These are phyloP conservation scores for Bombyx huttoni DNA, from an alignment of 2,888 invertebrate species.

Conservation along the genomic window DNA sequence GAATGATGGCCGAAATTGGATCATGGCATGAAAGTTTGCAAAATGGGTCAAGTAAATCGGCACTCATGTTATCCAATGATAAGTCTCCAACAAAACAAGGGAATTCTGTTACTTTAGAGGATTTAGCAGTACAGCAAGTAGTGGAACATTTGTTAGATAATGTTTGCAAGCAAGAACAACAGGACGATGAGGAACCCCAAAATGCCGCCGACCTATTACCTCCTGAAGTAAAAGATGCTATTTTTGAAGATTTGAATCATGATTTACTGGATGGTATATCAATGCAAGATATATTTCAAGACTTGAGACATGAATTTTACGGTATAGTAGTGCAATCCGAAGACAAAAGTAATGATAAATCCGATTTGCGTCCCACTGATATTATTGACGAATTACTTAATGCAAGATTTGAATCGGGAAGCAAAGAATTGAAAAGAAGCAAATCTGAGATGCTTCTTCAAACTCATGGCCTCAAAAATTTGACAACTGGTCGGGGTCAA, in stretches of 20 bases:
- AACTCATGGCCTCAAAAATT: conserved; percentile 58
- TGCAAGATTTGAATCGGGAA: conserved; percentile 58
- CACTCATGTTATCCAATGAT: conserved; percentile 53
- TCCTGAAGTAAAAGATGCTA: conserved; percentile 89
- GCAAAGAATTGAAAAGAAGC: conserved; percentile 74
- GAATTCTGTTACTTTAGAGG: conserved; percentile 59
- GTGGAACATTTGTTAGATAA: conserved; percentile 72
- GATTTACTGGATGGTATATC: conserved; percentile 87
- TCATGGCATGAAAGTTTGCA: conserved; percentile 74
- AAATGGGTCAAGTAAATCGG: conserved; percentile 42
- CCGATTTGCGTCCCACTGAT: conserved; percentile 67
- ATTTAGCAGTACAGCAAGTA: conserved; percentile 71
- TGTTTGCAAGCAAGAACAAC: conserved; percentile 76
- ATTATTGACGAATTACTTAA: conserved; percentile 72
- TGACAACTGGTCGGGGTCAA: conserved; percentile 69
- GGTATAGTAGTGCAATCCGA: conserved; percentile 55
- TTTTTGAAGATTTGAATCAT: conserved; percentile 87
- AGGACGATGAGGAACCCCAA: conserved; percentile 84
- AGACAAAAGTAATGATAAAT: conserved; percentile 52
- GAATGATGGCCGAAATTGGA: conserved; percentile 76
- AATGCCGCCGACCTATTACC: conserved; percentile 84
- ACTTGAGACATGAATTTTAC: conserved; percentile 75
- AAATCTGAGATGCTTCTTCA: conserved; percentile 76
- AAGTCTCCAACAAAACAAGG: conserved; percentile 64
- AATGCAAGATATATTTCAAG: conserved; percentile 88